Base-by-base conservation (phyloP, 2,797 vertebrate species). In the Hafferia zeledoni region DNA sequence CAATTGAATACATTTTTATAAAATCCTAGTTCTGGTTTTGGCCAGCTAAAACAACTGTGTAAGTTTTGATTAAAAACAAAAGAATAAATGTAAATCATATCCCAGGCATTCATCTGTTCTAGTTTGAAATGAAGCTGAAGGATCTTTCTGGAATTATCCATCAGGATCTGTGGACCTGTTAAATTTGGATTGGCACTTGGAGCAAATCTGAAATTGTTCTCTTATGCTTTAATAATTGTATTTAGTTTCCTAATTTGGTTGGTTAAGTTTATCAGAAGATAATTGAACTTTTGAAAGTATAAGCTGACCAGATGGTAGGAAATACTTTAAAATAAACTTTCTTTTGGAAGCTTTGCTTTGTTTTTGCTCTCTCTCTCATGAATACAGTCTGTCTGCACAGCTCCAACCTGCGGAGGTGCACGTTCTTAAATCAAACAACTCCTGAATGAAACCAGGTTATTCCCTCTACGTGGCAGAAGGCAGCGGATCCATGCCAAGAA, bases 51-150 rank as follows among this genome's bases (percentile, higher is more conserved):
- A 93, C 67, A 71, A 52, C 94, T 35, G 70, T 89, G 93, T 88
- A 93, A 91, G 89, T 95, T 93, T 96, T 95, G 87, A 91, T 92
- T 95, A 91, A 94, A 96, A 96, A 95, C 92, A 93, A n/a, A 37
- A 96, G 85, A 88, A 90, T 81, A 91, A 90, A 81, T 81, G 94
- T 94, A 95, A 94, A 89, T 94, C 76, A 59, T 82, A 94, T 82
- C 77, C 87, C 77, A 91, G 84, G 41, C 85, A 72, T 67, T 95
- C 91, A 63, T 94, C 91, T 88, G 74, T 59, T 93, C 76, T 70
- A 59, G 89, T 88, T 94, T 88, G 94, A 94, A 96, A 92, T n/a
- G 79, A 92, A 94, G 50, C 82, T 92, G 79, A 87, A 87, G 81
- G 76, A 67, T 94, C 89, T 91, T 93, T 91, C 67, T 94, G 87